Evolutionary conservation across 2,888 invertebrate species (phyloP).

Genomic region (Hypomecis atomaria): DNA sequence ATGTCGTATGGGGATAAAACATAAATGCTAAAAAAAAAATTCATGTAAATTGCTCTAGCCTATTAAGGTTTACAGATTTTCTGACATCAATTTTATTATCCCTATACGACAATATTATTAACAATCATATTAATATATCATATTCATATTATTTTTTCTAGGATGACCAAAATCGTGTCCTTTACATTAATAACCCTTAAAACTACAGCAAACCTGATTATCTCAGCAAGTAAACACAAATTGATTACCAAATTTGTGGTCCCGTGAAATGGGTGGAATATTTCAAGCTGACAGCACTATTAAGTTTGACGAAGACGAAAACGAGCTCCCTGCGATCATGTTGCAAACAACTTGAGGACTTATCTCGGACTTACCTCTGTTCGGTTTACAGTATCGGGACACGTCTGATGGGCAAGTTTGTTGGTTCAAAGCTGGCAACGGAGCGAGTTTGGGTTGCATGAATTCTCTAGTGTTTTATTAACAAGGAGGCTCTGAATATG

Average conservation of each 20-base stretch:
- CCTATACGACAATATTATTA: background rate
- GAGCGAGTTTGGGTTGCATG: background rate
- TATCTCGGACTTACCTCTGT: conserved; percentile 7
- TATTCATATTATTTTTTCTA: background rate
- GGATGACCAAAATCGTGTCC: no score
- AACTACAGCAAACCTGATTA: conserved; percentile 1
- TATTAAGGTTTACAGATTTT: no score
- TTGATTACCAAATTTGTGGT: conserved; percentile 3
- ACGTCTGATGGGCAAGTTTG: conserved; percentile 1
- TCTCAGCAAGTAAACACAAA: conserved; percentile 4
- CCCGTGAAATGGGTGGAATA: conserved; percentile 11
- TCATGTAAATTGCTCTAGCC: no score
- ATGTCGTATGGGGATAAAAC: no score
- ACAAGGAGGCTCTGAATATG: no score
- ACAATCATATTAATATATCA: no score
- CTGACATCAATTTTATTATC: no score
- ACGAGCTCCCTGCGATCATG: conserved; percentile 13
- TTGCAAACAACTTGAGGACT: conserved; percentile 21
- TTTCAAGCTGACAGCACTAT: conserved; percentile 19
- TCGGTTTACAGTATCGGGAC: conserved; percentile 11
- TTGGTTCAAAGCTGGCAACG: background rate
- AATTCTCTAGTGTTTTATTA: no score
- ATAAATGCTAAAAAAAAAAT: no score
- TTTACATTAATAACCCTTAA: background rate
- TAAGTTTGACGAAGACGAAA: conserved; percentile 27